Evolutionary conservation across 2,888 invertebrate genomes (phyloP), one percentile per base, ranked within the genome.

Genomic region (Ochropleura leucogaster): DNA sequence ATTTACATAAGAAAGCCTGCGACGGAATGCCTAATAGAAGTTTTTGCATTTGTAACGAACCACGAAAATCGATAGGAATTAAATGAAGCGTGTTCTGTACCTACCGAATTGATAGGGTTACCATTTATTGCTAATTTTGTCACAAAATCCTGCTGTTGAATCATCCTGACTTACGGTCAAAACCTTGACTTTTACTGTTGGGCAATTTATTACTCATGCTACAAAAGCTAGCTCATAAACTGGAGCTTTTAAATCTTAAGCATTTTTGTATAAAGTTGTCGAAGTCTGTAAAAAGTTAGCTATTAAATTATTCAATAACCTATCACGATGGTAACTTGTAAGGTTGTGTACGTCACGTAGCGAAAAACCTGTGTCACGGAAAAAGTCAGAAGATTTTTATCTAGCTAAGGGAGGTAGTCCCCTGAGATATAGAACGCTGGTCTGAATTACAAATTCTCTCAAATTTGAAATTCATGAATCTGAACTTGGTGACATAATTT

Each of bases 1-100:
- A 95, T 95, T 95, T 94, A 91, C 95, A 95, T 95, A 92, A 90
- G 92, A 95, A 95, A 95, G 93, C 89, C 84, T 77, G 85, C 89
- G 86, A 90, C 89, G 89, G 91, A 94, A 92, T 93, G 90, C 91
- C 90, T 93, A 91, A 94, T 93, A 93, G 91, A 93, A 94, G 92
- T 94, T 95, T 95, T 94, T 92, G 94, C 93, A 95, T 95, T 92
- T 81, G 89, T 95, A 95, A 95, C 93, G 94, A 95, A 93, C 92
- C 92, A 83, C 90, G 88, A 89, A 88, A 93, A 94, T 94, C 93
- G 90, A 94, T 94, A 89, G 85, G 90, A 91, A 91, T 92, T 92
- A 91, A 93, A 93, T 93, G 90, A 93, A 91, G 87, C 91, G 86
- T 89, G 80, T 81, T 88, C 85, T 72, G 87, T 84, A 70, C 72